Evolutionary conservation across 1,140 invertebrate genomes (phyloP).

Genomic region (Drosophila ficusphila): DNA sequence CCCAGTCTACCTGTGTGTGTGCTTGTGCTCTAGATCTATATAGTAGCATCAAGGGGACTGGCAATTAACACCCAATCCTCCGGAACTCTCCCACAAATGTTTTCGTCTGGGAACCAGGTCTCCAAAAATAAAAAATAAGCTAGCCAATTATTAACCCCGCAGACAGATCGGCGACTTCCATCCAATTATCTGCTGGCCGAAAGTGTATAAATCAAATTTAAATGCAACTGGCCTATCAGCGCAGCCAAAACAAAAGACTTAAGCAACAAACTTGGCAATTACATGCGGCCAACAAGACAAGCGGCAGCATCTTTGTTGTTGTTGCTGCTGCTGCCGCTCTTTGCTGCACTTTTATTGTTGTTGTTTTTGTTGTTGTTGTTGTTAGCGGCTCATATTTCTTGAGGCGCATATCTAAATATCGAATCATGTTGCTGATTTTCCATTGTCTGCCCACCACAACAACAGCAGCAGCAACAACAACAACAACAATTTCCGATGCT

Average conservation of each 20-base stretch:
- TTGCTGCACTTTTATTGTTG: too few relatives aligned
- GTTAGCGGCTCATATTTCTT: slow-evolving; percentile 81
- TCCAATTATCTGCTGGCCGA: slow-evolving; percentile 71
- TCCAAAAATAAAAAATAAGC: too few relatives aligned
- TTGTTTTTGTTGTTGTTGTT: slow-evolving; percentile 52
- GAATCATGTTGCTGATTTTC: slow-evolving; percentile 80
- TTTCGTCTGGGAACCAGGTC: slow-evolving; percentile 9
- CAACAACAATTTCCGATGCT: slow-evolving; percentile 6
- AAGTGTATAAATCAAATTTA: slow-evolving; percentile 81
- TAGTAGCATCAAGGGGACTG: slow-evolving; percentile 44
- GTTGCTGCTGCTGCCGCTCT: slow-evolving; percentile 46
- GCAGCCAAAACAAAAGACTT: slow-evolving; percentile 78
- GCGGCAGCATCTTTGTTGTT: slow-evolving; percentile 64
- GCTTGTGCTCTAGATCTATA: slow-evolving; percentile 56
- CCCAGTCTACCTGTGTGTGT: too few relatives aligned
- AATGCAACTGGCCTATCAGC: slow-evolving; percentile 69
- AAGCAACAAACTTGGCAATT: slow-evolving; percentile 83
- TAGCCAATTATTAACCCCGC: slow-evolving; percentile 17
- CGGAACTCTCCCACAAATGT: slow-evolving; percentile 42
- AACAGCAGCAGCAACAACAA: slow-evolving; percentile 3
- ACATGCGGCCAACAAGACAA: slow-evolving; percentile 58
- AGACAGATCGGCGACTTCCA: slow-evolving; percentile 64
- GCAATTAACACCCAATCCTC: slow-evolving; percentile 46
- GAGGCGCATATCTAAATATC: slow-evolving; percentile 80
- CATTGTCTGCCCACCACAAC: slow-evolving; percentile 58